A percentile compares a stretch with the other conserved stretches of the same genome.
Evolutionary conservation across 1,140 invertebrate species (phyloP).

Genomic region (Alviniconcha marisindica): DNA sequence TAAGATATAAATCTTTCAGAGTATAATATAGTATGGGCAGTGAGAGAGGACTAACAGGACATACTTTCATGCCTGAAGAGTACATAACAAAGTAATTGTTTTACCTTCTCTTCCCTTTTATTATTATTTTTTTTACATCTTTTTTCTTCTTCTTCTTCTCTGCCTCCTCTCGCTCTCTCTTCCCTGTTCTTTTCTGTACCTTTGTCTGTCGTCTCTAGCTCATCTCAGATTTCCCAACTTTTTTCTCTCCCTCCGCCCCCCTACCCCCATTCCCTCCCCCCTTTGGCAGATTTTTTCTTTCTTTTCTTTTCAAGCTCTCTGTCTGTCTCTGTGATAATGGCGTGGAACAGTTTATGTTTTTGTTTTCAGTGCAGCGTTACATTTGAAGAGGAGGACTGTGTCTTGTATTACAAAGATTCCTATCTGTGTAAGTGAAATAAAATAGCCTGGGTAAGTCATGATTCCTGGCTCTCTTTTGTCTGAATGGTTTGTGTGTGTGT

Average conservation of each 20-base stretch:
- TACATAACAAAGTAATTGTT: too few species aligned
- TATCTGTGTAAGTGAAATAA: constrained; percentile 41
- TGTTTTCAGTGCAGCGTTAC: constrained; percentile 11
- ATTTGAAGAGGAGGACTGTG: constrained; percentile 29
- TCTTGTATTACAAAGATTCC: constrained; percentile 37
- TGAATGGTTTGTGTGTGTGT: neutral
- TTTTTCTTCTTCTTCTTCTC: constrained; percentile 22
- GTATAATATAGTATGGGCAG: neutral
- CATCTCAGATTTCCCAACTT: neutral
- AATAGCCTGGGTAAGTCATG: constrained; percentile 31
- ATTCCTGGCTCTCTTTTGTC: too few species aligned
- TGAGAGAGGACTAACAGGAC: neutral
- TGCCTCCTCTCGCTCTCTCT: neutral
- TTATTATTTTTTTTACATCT: constrained; percentile 34
- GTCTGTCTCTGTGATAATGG: constrained; percentile 24
- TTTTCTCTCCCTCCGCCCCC: neutral
- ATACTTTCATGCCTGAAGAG: too few species aligned
- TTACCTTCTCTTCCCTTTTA: neutral
- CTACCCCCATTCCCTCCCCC: too few species aligned
- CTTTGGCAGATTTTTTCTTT: neutral
- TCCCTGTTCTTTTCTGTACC: neutral
- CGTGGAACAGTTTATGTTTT: neutral
- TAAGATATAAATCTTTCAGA: neutral
- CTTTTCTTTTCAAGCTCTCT: neutral
- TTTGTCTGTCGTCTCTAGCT: neutral